These are phyloP conservation scores for Bovichtus diacanthus DNA, from an alignment of 2,797 vertebrate genomes.

Conservation along the genomic window DNA sequence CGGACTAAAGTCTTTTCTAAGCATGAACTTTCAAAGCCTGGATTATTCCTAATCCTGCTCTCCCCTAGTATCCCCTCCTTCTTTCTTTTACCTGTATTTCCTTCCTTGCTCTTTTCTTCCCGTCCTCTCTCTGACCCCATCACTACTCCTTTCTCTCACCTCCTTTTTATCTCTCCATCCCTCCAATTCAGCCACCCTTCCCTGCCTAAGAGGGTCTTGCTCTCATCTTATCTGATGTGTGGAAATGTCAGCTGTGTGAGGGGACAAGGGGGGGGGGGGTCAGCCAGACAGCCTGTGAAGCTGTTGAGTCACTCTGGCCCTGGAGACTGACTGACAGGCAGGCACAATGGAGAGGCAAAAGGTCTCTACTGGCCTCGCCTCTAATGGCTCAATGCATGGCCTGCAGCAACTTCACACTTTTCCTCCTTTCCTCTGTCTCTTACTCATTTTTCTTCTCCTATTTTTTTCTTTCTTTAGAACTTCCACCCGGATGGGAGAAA, in stretches of 20 bases:
- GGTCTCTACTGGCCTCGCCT: constrained; percentile 38
- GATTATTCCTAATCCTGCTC: constrained; percentile 1
- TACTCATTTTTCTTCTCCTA: background rate
- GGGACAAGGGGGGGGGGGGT: constrained; percentile 11
- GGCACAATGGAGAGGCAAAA: constrained; percentile 50
- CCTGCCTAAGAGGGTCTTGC: constrained; percentile 51
- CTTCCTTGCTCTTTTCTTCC: background rate
- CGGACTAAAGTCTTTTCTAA: background rate
- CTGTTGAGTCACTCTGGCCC: constrained; percentile 48
- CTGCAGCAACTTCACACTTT: constrained; percentile 30
- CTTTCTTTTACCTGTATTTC: constrained; percentile 1
- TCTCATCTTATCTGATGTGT: constrained; percentile 75
- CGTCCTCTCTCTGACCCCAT: constrained; percentile 3
- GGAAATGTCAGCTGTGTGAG: constrained; percentile 74
- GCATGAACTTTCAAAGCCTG: background rate
- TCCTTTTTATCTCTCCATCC: constrained; percentile 30
- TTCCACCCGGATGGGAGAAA: constrained; percentile 99
- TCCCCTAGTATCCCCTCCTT: background rate
- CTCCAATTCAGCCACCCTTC: constrained; percentile 43
- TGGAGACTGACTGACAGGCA: constrained; percentile 56
- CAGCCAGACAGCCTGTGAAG: constrained; percentile 46
- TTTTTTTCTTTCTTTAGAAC: constrained; percentile 85
- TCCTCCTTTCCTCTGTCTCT: constrained; percentile 19
- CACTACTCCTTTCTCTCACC: constrained; percentile 5
- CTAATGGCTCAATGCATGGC: constrained; percentile 35